These are phyloP conservation scores for Antennarius striatus DNA, from an alignment of 2,113 vertebrate species.

Conservation along the genomic window DNA sequence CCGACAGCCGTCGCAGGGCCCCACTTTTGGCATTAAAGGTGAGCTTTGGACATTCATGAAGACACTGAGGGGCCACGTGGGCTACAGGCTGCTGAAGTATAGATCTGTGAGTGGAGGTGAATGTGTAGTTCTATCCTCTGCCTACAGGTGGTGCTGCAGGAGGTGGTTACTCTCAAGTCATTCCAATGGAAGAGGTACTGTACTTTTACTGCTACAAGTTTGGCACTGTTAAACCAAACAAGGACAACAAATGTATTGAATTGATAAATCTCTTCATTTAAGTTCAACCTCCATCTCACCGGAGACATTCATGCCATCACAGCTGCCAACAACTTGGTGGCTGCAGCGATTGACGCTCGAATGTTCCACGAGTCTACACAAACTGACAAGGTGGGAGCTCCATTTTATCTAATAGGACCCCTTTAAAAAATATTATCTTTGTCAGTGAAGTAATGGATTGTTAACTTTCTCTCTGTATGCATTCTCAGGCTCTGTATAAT, in stretches of 20 bases:
- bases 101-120: background rate
- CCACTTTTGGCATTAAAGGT: conserved; percentile 99
- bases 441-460: background rate
- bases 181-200: conserved; percentile 98
- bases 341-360: conserved; percentile 92
- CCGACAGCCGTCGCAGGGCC: conserved; percentile 97
- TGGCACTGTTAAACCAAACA: background rate
- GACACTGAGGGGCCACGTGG: too few relatives aligned
- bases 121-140: conserved; percentile 25
- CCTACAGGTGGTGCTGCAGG: conserved; percentile 94
- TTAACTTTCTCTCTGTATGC: background rate
- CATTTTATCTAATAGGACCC: background rate
- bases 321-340: conserved; percentile 94
- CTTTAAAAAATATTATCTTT: background rate
- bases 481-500: conserved; percentile 86
- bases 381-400: conserved; percentile 86
- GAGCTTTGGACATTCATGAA: conserved; percentile 8
- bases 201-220: background rate
- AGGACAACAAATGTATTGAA: rapidly evolving
- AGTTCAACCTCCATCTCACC: conserved; percentile 99
- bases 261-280: conserved; percentile 28
- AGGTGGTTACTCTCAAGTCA: conserved; percentile 96
- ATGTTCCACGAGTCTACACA: conserved; percentile 96
- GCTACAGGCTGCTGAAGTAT: background rate
- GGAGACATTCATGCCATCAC: conserved; percentile 99